A percentile compares a stretch with the other conserved stretches of the same genome.
Conservation (phyloP, 64 coral and sea anemone species). For the Hydrozoanthus tunicans region DNA sequence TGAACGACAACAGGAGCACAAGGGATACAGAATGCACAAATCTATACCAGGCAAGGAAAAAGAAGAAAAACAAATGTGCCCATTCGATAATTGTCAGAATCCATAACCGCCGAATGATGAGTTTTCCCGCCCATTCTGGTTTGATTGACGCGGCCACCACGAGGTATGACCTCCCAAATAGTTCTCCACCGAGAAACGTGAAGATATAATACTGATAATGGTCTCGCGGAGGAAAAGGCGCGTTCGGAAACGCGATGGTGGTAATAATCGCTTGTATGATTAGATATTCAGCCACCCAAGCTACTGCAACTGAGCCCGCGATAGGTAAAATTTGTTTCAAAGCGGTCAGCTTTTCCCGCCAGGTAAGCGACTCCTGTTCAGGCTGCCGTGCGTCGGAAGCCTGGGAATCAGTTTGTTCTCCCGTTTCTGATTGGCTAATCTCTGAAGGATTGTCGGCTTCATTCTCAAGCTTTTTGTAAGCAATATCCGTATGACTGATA, state of each 20-base stretch:
- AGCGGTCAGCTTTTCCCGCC: conserved; percentile 62
- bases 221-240: conserved; percentile 86
- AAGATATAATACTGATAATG: conserved; percentile 96
- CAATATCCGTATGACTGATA: conserved; percentile 25
- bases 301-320: conserved; percentile 72
- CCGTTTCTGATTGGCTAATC: background rate
- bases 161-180: conserved; percentile 87
- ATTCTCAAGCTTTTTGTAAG: conserved; percentile 50
- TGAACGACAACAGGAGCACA: conserved; percentile 66
- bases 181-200: conserved; percentile 78
- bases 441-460: conserved; percentile 11
- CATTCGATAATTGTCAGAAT: conserved; percentile 57
- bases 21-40: conserved; percentile 75
- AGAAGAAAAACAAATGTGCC: conserved; percentile 70
- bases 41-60: conserved; percentile 81
- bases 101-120: conserved; percentile 77
- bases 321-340: conserved; percentile 62
- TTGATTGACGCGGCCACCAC: conserved; percentile 67
- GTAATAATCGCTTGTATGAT: conserved; percentile 92
- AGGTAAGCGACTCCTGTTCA: conserved; percentile 36
- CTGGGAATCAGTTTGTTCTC: background rate
- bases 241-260: conserved; percentile 83
- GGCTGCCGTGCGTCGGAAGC: background rate
- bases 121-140: conserved; percentile 50
- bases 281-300: conserved; percentile 85